Evolutionary conservation across 2,113 vertebrate genomes (phyloP), one percentile per base, ranked within the genome.

Genomic region (Boleophthalmus pectinirostris): DNA sequence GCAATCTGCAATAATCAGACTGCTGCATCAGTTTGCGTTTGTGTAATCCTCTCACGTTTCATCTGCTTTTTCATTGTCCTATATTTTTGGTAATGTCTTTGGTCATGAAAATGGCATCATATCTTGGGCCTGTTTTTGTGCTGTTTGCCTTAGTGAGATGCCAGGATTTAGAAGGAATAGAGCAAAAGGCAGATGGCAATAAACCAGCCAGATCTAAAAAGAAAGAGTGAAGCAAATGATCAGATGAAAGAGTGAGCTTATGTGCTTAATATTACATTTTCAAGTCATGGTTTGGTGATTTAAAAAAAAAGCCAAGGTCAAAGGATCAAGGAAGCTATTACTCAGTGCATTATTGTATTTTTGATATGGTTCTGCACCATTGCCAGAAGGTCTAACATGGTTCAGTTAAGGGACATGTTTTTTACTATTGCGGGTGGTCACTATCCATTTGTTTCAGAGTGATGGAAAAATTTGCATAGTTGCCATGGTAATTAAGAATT

Each of bases 171-270:
- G 53, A 67, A 58, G 60, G 24, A 78, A 61, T 63, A 69, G 47
- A 49, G 49, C 68, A n/a, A 10, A 43, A 38, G 70, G 66, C 77
- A 80, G 77, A 78, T 83, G 81, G 75, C 67, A 72, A 20, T 66
- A 64, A 11, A 67, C 69, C 49, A 71, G 49, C 33, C 29, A 58
- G 15, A 56, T 78, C 74, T 74, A 72, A 68, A 73, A 68, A 65
- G 65, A 60, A 21, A 43, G 15, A 61, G 16, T 53, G 68, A 18
- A 57, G 72, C 85, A 86, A 80, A 85, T 84, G 79, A 82, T 75
- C 45, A 69, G 69, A 47, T 18, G 70, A 21, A n/a, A 29, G 21
- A 11, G 16, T 54, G 45, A 20, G 47, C 47, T 20, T 20, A 7
- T 51, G 47, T 51, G 47, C 47, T 51, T 20, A 8, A 43, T 9